Base-by-base conservation (phyloP, 2,797 vertebrate genomes). In the Anomalospiza imberbis region DNA sequence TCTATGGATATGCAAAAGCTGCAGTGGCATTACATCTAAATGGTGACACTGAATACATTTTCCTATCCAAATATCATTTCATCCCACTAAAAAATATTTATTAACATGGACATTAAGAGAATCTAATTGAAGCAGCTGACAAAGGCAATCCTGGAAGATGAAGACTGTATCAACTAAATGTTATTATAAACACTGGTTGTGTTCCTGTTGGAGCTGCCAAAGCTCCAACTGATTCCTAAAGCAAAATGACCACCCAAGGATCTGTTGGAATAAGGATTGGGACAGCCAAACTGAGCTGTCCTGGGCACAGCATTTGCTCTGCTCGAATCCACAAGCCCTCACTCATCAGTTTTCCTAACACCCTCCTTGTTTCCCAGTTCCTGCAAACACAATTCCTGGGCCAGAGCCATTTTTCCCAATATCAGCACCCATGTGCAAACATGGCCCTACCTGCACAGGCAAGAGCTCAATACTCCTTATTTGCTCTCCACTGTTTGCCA, bases 91-190 rank as follows among this genome's bases (percentile, higher is more conserved):
- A 55, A 38, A 42, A 36, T 19, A 34, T 85, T 92, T 44, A 95
- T 92, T 82, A 80, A 71, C 2, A 8, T 55, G 50, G 91, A 83
- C 65, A 42, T 87, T 82, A 79, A 67, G 74, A 74, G 45, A 57
- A 48, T 57, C 67, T 91, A 92, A 87, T 67, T 89, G 63, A 93
- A 87, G 71, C 31, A 85, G 67, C 71, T 90, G 89, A 55, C 88
- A 94, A 75, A 88, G 36, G 24, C 63, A 86, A 62, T 89, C 32
- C 54, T 79, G 42, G n/a, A 36, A 74, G 36, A 91, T 74, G 42
- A 73, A 91, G 80, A 63, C 29, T 67, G 91, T 50, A 40, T 7
- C 2, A 9, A 40, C 57, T 38, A 54, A 63, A 85, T 4, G 38
- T 40, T 85, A 21, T 70, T 53, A 80, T 31, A 42, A 60, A 73